Evolutionary conservation across 1,140 invertebrate species (phyloP).

Genomic region (Arion vulgaris): DNA sequence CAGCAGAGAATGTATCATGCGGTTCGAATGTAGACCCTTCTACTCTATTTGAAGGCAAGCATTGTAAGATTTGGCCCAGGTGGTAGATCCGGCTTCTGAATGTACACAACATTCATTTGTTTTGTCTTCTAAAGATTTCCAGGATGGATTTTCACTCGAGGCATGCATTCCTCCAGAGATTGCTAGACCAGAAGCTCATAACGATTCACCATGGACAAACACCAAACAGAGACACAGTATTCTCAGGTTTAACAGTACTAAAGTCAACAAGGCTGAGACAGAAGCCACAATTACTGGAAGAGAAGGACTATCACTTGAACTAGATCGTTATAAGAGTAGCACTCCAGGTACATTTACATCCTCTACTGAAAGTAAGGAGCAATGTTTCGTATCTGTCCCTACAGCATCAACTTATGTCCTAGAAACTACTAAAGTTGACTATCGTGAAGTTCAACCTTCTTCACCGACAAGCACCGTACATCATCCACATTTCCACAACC

Average conservation of each 20-base stretch:
- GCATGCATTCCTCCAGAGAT: slow-evolving; percentile 46
- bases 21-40: slow-evolving; percentile 41
- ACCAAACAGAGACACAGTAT: not conserved
- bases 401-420: not conserved
- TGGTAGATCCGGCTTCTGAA: not conserved
- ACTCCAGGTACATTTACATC: not conserved
- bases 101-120: slow-evolving; percentile 27
- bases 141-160: slow-evolving; percentile 45
- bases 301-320: no score
- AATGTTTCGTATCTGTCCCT: not conserved
- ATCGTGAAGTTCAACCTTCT: not conserved
- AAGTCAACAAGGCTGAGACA: slow-evolving; percentile 11
- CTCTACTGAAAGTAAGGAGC: slow-evolving; percentile 5
- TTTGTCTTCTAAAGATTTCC: slow-evolving; percentile 41
- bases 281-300: not conserved
- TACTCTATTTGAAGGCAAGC: slow-evolving; percentile 37
- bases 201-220: not conserved
- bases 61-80: not conserved
- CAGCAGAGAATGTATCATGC: slow-evolving; percentile 40
- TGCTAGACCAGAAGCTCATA: not conserved
- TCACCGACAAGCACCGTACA: not conserved
- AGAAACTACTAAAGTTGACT: not conserved
- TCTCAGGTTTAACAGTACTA: slow-evolving; percentile 1
- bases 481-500: slow-evolving; percentile 33
- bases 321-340: no score